Evolutionary conservation across 2,113 vertebrate species (phyloP).

Genomic region (Nothobranchius kuhntae): DNA sequence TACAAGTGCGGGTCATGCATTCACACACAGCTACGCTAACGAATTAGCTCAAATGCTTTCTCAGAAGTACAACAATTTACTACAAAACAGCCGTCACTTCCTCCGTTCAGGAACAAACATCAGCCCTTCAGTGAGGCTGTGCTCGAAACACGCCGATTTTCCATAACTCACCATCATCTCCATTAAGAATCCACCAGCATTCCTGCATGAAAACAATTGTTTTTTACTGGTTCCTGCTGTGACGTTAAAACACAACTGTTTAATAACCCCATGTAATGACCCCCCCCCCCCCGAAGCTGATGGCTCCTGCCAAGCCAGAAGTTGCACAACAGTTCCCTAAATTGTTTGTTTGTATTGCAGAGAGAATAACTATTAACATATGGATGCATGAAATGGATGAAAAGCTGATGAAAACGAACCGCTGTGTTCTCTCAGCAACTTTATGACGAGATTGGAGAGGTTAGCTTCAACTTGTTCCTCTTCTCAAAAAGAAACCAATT

Average conservation of each 20-base stretch:
- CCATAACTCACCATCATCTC: background rate
- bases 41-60: constrained; percentile 29
- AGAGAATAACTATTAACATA: constrained; percentile 42
- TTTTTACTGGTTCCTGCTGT: constrained; percentile 17
- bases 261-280: constrained; percentile 31
- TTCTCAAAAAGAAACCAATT: background rate
- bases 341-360: constrained; percentile 18
- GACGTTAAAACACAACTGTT: constrained; percentile 9
- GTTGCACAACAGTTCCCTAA: constrained; percentile 48
- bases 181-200: background rate
- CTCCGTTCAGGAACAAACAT: background rate
- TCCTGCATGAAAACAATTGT: background rate
- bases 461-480: too few relatives aligned
- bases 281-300: background rate
- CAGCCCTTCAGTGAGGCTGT: background rate
- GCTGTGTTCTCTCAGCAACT: background rate
- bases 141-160: background rate
- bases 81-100: constrained; percentile 1
- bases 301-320: constrained; percentile 30
- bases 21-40: constrained; percentile 7
- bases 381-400: constrained; percentile 43
- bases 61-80: constrained; percentile 12
- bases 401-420: constrained; percentile 5
- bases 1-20: too few relatives aligned
- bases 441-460: background rate